Evolutionary conservation across 2,113 vertebrate genomes (phyloP).

Genomic region (Procavia capensis): DNA sequence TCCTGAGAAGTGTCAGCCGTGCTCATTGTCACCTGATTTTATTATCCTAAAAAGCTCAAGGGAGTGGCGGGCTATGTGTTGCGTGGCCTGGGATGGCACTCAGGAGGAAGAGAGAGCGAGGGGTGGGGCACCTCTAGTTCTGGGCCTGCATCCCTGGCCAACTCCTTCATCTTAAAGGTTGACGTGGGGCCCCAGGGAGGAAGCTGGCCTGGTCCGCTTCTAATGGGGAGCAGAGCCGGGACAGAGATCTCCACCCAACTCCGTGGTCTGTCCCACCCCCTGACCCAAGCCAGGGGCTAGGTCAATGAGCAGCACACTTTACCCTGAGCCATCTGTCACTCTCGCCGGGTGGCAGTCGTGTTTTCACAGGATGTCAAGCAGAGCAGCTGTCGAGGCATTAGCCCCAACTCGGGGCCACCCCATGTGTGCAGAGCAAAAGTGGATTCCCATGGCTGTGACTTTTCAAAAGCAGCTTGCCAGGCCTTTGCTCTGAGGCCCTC

Average conservation of each 20-base stretch:
- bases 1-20: neutral
- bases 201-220: neutral
- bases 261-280: neutral
- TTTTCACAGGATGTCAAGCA: neutral
- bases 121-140: rapidly evolving
- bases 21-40: neutral
- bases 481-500: neutral
- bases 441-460: neutral
- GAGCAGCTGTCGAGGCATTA: neutral
- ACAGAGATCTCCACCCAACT: neutral
- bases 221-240: neutral
- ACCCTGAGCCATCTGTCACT: neutral
- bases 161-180: neutral
- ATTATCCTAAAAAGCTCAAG: neutral
- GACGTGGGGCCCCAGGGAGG: neutral
- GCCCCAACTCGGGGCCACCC: neutral
- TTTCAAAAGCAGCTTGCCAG: neutral
- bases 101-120: neutral
- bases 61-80: too few species aligned
- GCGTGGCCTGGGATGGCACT: neutral
- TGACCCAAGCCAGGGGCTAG: neutral
- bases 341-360: neutral
- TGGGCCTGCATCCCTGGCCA: rapidly evolving
- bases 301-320: neutral
- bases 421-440: neutral